These are phyloP conservation scores for Miniopterus natalensis DNA, from an alignment of 2,113 vertebrate genomes.

Conservation along the genomic window DNA sequence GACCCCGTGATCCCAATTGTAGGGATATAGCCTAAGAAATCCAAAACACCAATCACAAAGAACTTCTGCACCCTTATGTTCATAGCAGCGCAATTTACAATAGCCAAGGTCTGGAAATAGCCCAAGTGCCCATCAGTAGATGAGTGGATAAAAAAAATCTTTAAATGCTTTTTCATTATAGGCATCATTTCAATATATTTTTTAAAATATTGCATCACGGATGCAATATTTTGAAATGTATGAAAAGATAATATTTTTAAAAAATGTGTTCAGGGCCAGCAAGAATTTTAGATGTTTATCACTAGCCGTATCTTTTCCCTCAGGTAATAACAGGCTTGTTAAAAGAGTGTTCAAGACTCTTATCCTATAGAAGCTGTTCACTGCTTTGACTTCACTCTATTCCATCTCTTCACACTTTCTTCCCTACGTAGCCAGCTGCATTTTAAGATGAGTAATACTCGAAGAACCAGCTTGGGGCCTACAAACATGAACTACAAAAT, in stretches of 20 bases:
- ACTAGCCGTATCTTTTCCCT: background rate
- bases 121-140: too few relatives aligned
- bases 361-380: background rate
- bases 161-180: background rate
- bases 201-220: slow-evolving; percentile 4
- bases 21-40: too few relatives aligned
- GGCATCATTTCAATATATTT: background rate
- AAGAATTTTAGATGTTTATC: background rate
- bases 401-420: background rate
- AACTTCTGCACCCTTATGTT: too few relatives aligned
- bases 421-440: background rate
- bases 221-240: background rate
- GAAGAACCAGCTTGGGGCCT: background rate
- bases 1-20: too few relatives aligned
- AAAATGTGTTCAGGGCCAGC: background rate
- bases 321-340: background rate
- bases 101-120: too few relatives aligned
- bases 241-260: background rate
- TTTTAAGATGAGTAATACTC: background rate
- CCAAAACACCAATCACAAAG: too few relatives aligned
- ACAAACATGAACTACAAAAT: background rate
- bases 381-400: slow-evolving; percentile 13
- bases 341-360: background rate
- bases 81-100: too few relatives aligned
- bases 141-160: too few relatives aligned